Evolutionary conservation across 2,113 vertebrate genomes (phyloP).

Genomic region (Sapayoa aenigma): DNA sequence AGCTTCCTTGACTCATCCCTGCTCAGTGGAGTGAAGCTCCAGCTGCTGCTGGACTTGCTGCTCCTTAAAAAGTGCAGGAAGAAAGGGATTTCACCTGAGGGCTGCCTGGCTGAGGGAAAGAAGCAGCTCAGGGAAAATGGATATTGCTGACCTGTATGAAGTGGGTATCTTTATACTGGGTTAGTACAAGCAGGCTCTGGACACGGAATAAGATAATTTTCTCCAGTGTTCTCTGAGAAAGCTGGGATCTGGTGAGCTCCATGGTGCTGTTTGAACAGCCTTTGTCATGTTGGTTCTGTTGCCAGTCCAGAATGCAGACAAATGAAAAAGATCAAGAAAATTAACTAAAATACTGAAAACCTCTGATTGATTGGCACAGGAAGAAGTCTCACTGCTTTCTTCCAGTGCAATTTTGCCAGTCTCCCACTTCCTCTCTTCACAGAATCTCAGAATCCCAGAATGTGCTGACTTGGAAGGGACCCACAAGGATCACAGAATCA

Average conservation of each 20-base stretch:
- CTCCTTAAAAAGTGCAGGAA: not conserved
- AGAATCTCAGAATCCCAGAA: not conserved
- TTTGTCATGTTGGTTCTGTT: not conserved
- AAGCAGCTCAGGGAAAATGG: not conserved
- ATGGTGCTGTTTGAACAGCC: not conserved
- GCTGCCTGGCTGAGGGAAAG: not conserved
- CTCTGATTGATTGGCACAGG: not conserved
- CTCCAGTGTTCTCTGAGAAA: not conserved
- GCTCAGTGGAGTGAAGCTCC: not conserved
- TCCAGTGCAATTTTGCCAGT: not conserved
- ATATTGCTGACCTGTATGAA: not conserved
- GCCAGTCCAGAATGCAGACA: not conserved
- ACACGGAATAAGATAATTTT: not conserved
- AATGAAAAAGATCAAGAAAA: not conserved
- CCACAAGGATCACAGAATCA: no score
- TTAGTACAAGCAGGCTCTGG: not conserved
- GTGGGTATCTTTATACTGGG: not conserved
- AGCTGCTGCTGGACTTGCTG: not conserved
- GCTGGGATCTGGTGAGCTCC: not conserved
- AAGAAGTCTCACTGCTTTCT: not conserved
- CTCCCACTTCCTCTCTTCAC: not conserved
- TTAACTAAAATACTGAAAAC: not conserved
- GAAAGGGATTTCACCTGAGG: fast-evolving
- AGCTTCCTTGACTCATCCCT: not conserved
- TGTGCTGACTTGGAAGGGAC: not conserved